phyloP scores from a whole-genome alignment of 2,113 vertebrate genomes.

The Cinclus mexicanus region DNA sequence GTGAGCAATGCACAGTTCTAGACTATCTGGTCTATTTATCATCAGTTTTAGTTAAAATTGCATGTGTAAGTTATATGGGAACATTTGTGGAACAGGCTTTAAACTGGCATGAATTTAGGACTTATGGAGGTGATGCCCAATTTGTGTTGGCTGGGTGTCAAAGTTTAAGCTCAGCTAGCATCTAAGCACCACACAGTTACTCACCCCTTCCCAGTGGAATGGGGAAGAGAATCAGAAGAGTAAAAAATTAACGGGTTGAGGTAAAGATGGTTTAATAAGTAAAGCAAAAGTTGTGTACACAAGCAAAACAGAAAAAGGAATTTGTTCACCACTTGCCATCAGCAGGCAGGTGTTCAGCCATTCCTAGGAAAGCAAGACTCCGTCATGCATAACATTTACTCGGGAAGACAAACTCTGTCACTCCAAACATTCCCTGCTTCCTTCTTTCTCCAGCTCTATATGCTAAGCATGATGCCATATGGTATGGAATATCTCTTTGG shows the following conservation, averaged over 20 bases:
- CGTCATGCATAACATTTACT: neutral
- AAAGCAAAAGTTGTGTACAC: neutral
- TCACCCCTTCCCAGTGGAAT: neutral
- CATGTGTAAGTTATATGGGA: neutral
- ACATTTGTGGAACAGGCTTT: neutral
- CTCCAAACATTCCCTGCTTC: neutral
- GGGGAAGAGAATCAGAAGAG: neutral
- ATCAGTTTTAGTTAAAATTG: neutral
- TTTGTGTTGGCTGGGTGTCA: neutral
- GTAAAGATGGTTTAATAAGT: neutral
- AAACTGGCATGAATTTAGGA: neutral
- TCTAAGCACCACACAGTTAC: accelerated
- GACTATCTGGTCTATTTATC: neutral
- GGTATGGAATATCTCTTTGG: neutral
- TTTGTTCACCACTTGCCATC: neutral
- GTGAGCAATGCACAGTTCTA: neutral
- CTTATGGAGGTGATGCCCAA: neutral
- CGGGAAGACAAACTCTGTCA: neutral
- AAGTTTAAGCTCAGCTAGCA: neutral
- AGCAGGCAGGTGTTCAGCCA: neutral
- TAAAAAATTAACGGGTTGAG: neutral
- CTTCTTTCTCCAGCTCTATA: neutral
- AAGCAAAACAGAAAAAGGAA: neutral
- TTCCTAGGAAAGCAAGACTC: neutral
- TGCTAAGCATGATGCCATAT: neutral